Percentiles rank a stretch among this genome's conserved stretches.
Evolutionary conservation across 2,113 vertebrate genomes (phyloP).

Genomic region (Toxostoma redivivum): DNA sequence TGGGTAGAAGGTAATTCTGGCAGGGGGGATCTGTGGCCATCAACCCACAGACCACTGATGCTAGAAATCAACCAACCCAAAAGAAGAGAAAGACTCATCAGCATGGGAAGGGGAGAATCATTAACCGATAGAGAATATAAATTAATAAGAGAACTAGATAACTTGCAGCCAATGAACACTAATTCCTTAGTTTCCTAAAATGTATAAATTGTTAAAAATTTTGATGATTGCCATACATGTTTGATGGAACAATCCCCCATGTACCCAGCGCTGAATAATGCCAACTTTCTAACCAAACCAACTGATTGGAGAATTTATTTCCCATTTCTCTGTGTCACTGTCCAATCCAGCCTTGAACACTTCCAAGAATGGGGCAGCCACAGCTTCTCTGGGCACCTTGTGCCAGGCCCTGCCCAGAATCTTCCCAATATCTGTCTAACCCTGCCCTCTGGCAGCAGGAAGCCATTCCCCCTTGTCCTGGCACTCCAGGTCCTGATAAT

Average conservation of each 20-base stretch:
- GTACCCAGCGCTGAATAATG: background rate
- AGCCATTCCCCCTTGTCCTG: background rate
- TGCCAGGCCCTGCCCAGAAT: background rate
- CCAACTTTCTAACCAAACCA: background rate
- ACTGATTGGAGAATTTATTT: background rate
- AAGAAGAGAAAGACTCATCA: background rate
- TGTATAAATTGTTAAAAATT: background rate
- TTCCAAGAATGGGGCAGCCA: background rate
- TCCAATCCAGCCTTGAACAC: background rate
- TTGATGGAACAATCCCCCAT: background rate
- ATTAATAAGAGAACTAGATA: background rate
- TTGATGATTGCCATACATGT: background rate
- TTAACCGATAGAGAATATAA: background rate
- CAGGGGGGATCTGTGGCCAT: background rate
- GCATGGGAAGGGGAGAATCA: background rate
- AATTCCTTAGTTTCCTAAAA: background rate
- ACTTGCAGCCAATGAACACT: background rate
- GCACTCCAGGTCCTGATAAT: background rate
- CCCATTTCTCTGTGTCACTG: background rate
- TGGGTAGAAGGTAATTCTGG: background rate
- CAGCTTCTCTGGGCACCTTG: background rate
- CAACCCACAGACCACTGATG: background rate
- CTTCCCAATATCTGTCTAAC: background rate
- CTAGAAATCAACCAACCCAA: background rate
- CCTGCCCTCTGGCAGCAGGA: background rate